phyloP scores from a whole-genome alignment of 1,140 invertebrate species.

The Bombus ignitus region DNA sequence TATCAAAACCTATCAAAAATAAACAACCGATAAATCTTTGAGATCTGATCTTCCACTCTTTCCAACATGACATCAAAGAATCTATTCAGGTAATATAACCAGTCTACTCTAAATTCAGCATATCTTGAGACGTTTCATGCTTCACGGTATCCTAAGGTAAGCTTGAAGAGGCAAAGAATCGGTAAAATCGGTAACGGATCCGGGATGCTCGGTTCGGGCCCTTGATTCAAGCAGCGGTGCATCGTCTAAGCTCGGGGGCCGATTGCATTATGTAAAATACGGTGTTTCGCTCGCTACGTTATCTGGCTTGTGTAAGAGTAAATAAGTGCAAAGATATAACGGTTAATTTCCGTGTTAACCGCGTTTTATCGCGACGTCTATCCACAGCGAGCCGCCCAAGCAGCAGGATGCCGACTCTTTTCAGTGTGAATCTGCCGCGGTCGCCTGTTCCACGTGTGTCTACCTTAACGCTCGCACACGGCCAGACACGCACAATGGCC shows the following conservation, averaged over 20 bases:
- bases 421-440: conserved; percentile 63
- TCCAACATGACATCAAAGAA: neutral
- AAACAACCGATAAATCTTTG: neutral
- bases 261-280: conserved; percentile 67
- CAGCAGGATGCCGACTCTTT: conserved; percentile 73
- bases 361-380: conserved; percentile 80
- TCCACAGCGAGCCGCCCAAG: conserved; percentile 75
- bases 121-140: neutral
- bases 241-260: neutral
- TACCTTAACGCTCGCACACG: conserved; percentile 12
- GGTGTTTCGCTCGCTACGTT: conserved; percentile 47
- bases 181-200: conserved; percentile 56
- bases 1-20: no score
- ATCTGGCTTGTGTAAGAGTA: conserved; percentile 71
- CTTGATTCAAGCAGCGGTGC: neutral
- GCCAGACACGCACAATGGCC: conserved; percentile 4
- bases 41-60: neutral
- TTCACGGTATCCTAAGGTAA: neutral
- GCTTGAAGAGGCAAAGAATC: neutral
- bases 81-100: neutral
- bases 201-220: neutral
- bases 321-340: conserved; percentile 82
- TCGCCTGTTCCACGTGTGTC: conserved; percentile 43
- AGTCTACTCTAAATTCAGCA: neutral
- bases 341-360: conserved; percentile 82